Evolutionary conservation across 2,113 vertebrate species (phyloP).

Genomic region (Hydrochoerus hydrochaeris): DNA sequence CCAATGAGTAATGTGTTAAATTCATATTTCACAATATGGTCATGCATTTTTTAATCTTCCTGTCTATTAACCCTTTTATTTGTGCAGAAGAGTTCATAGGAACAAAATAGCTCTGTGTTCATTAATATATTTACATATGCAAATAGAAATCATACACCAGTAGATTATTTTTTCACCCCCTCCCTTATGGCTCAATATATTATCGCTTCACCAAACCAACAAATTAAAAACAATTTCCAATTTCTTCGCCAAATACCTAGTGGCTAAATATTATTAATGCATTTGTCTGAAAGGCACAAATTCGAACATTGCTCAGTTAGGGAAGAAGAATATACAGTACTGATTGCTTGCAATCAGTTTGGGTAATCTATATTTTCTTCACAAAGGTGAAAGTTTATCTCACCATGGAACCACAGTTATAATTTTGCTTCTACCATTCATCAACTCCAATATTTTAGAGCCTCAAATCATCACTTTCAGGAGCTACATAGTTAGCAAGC

Average conservation of each 20-base stretch:
- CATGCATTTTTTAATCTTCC: conserved; percentile 42
- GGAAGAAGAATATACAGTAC: conserved; percentile 81
- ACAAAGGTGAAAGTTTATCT: conserved; percentile 85
- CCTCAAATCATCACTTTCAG: conserved; percentile 78
- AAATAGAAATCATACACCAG: conserved; percentile 69
- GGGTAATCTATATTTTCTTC: conserved; percentile 85
- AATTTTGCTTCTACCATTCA: conserved; percentile 84
- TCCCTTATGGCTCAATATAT: conserved; percentile 63
- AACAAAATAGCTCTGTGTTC: not conserved
- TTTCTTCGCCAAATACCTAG: conserved; percentile 84
- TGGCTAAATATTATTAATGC: conserved; percentile 87
- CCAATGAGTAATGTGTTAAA: conserved; percentile 72
- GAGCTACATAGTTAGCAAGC: conserved; percentile 79
- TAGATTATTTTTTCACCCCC: conserved; percentile 38
- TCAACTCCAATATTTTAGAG: conserved; percentile 84
- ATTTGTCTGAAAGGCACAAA: conserved; percentile 83
- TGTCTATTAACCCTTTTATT: conserved; percentile 67
- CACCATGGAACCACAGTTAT: conserved; percentile 80
- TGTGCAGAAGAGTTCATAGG: not conserved
- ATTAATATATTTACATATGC: conserved; percentile 75
- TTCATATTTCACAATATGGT: conserved; percentile 71
- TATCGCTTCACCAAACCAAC: conserved; percentile 82
- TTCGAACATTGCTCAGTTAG: conserved; percentile 86
- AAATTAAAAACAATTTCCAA: conserved; percentile 85
- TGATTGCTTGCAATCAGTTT: conserved; percentile 84